phyloP scores from a whole-genome alignment of 2,113 vertebrate genomes.

The Isichthys henryi region DNA sequence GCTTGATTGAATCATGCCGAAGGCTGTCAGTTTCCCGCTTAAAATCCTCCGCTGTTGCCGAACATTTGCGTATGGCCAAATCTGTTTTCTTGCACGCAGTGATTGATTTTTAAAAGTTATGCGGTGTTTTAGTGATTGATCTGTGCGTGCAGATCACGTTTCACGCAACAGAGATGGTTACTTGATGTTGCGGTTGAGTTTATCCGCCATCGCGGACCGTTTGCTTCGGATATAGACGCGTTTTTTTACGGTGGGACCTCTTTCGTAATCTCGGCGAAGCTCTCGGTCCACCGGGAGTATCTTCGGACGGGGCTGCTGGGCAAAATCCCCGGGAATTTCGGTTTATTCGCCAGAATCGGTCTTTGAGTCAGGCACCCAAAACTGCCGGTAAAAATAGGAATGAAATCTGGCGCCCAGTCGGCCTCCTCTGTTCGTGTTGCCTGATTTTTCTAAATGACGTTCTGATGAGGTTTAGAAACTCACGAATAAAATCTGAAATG shows the following conservation, averaged over 20 bases:
- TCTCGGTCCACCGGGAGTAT: not conserved
- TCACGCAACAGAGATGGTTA: not conserved
- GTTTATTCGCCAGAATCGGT: not conserved
- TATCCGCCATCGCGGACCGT: not conserved
- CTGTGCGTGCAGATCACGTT: not conserved
- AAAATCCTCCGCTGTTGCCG: constrained; percentile 8
- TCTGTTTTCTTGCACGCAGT: not conserved
- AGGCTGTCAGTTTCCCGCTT: constrained; percentile 30
- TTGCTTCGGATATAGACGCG: not conserved
- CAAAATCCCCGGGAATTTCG: not conserved
- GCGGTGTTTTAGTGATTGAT: not conserved
- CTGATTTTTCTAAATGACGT: not conserved
- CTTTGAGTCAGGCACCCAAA: not conserved
- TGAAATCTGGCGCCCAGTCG: not conserved
- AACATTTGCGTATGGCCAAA: not conserved
- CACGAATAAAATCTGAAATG: not conserved
- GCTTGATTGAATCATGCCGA: not conserved
- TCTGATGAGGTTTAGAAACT: not conserved
- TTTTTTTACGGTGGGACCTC: not conserved
- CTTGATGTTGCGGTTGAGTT: not conserved
- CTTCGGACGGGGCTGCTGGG: not conserved
- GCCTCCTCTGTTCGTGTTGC: not conserved
- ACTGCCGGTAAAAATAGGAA: not conserved
- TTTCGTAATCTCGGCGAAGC: not conserved
- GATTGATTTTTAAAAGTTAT: not conserved